Evolutionary conservation across 2,113 vertebrate genomes (phyloP).

Genomic region (Recurvirostra avosetta): DNA sequence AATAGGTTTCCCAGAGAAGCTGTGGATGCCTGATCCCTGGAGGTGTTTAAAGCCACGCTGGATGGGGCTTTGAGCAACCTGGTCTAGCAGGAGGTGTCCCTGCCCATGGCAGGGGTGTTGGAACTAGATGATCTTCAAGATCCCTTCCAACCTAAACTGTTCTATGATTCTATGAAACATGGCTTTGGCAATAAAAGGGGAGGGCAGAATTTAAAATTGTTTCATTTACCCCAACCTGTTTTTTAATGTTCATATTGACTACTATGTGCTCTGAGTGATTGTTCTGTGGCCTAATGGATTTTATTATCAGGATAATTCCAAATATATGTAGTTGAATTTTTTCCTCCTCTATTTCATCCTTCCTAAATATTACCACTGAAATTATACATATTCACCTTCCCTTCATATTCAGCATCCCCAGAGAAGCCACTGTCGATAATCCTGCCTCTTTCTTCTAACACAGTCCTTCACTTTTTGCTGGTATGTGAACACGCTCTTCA

Average conservation of each 20-base stretch:
- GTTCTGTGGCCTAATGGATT: background rate
- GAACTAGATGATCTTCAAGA: too few species aligned
- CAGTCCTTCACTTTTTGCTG: background rate
- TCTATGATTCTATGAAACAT: too few species aligned
- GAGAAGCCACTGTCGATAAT: background rate
- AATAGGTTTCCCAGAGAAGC: too few species aligned
- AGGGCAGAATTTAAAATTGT: background rate
- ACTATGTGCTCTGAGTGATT: background rate
- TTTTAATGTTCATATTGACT: background rate
- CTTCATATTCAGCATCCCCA: background rate
- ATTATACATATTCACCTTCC: background rate
- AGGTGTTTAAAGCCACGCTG: too few species aligned
- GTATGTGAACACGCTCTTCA: background rate
- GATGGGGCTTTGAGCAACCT: too few species aligned
- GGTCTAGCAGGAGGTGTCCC: too few species aligned
- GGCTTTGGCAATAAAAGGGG: background rate
- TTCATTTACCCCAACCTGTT: background rate
- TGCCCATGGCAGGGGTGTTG: too few species aligned
- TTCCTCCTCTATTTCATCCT: background rate
- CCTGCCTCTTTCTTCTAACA: background rate
- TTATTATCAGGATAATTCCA: background rate
- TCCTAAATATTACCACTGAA: background rate
- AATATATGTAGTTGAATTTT: background rate
- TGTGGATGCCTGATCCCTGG: too few species aligned
- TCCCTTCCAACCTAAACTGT: too few species aligned